A percentile compares a stretch with the other conserved stretches of the same genome.
phyloP scores from a whole-genome alignment of 2,888 invertebrate genomes.

The Pseudeuparius sepicola region DNA sequence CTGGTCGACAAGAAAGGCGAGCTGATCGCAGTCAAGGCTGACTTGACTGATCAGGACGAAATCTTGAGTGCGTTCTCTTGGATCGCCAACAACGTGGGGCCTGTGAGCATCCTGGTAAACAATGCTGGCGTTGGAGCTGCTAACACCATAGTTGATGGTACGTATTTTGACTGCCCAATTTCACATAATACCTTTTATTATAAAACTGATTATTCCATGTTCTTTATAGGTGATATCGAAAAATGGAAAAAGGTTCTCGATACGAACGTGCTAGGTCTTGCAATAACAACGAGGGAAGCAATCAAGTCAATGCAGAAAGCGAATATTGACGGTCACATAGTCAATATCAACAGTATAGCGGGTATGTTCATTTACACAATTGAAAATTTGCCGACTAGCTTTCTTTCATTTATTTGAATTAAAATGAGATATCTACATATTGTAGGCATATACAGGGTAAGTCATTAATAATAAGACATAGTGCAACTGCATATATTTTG shows the following conservation, averaged over 20 bases:
- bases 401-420: too few relatives aligned
- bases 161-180: neutral
- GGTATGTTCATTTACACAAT: conserved; percentile 10
- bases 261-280: conserved; percentile 25
- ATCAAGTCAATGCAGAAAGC: conserved; percentile 24
- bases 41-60: conserved; percentile 23
- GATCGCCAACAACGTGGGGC: conserved; percentile 22
- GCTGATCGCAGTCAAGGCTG: conserved; percentile 20
- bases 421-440: too few relatives aligned
- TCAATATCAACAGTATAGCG: conserved; percentile 23
- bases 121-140: conserved; percentile 21
- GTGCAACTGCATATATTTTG: too few relatives aligned
- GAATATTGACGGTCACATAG: conserved; percentile 24
- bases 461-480: too few relatives aligned
- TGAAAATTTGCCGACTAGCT: too few relatives aligned
- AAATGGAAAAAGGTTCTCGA: conserved; percentile 27
- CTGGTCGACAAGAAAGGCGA: conserved; percentile 18
- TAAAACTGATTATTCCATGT: neutral
- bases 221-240: conserved; percentile 22
- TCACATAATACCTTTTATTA: too few relatives aligned
- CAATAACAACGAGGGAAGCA: conserved; percentile 24
- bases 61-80: conserved; percentile 23
- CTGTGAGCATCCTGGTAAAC: conserved; percentile 24
- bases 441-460: too few relatives aligned
- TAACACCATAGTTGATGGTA: conserved; percentile 8